phyloP scores from a whole-genome alignment of 2,113 vertebrate genomes.

The Mungos mungo region DNA sequence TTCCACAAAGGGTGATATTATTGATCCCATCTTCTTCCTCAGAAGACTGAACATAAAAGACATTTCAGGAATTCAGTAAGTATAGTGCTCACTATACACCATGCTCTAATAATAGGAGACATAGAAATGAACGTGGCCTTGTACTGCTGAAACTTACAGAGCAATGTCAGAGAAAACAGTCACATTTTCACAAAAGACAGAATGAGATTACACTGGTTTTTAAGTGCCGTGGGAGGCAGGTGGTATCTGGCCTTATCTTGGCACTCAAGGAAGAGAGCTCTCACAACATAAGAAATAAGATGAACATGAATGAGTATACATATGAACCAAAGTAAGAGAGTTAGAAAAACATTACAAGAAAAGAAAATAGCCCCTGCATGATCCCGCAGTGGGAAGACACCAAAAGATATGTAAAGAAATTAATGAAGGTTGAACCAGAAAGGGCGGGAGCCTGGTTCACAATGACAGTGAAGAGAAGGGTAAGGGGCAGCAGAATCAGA shows the following conservation, averaged over 20 bases:
- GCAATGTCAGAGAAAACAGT: neutral
- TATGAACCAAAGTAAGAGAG: neutral
- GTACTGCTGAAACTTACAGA: neutral
- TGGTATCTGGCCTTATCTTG: neutral
- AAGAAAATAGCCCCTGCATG: neutral
- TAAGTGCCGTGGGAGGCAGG: neutral
- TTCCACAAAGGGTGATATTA: neutral
- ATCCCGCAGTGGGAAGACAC: neutral
- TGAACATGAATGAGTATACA: neutral
- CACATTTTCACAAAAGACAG: neutral
- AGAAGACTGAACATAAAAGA: neutral
- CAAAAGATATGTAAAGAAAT: neutral
- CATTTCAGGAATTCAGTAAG: neutral
- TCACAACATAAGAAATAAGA: neutral
- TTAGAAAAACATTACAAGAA: accelerated
- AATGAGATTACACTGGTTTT: neutral
- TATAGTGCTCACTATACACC: neutral
- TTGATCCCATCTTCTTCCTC: neutral
- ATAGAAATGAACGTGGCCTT: neutral
- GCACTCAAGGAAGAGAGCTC: neutral
- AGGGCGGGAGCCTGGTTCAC: neutral
- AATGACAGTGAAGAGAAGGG: neutral
- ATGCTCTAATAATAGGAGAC: neutral
- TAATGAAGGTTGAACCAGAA: neutral
- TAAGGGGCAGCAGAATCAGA: accelerated